These are phyloP conservation scores for Gryllus longicercus DNA, from an alignment of 2,888 invertebrate genomes.

Conservation along the genomic window DNA sequence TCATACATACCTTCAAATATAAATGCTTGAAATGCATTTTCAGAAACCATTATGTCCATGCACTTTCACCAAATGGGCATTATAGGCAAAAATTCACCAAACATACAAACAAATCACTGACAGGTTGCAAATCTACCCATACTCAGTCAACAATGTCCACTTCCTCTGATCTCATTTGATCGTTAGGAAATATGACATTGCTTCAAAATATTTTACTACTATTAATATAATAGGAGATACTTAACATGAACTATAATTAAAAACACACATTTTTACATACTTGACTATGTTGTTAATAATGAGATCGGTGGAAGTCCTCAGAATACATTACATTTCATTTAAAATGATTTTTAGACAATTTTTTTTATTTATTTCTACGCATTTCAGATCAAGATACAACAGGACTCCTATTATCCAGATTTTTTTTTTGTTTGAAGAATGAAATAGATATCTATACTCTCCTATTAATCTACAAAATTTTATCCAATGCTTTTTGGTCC, in stretches of 20 bases:
- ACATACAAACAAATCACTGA: background rate
- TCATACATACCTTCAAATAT: slow-evolving; percentile 6
- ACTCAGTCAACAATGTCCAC: slow-evolving; percentile 27
- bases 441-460: background rate
- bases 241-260: slow-evolving; percentile 30
- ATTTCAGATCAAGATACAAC: background rate
- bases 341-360: slow-evolving; percentile 19
- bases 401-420: background rate
- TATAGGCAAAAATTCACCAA: background rate
- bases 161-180: slow-evolving; percentile 1
- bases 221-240: slow-evolving; percentile 35
- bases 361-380: background rate
- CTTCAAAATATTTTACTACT: slow-evolving; percentile 17
- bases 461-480: background rate
- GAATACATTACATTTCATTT: slow-evolving; percentile 19
- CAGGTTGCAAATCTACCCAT: background rate
- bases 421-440: background rate
- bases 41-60: background rate
- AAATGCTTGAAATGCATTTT: background rate
- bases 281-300: slow-evolving; percentile 36
- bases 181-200: slow-evolving; percentile 21
- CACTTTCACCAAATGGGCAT: background rate
- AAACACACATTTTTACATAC: slow-evolving; percentile 33
- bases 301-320: slow-evolving; percentile 35
- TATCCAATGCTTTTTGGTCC: background rate